Base-by-base conservation (phyloP, 2,113 vertebrate species). In the Mormyrus iriodes region DNA sequence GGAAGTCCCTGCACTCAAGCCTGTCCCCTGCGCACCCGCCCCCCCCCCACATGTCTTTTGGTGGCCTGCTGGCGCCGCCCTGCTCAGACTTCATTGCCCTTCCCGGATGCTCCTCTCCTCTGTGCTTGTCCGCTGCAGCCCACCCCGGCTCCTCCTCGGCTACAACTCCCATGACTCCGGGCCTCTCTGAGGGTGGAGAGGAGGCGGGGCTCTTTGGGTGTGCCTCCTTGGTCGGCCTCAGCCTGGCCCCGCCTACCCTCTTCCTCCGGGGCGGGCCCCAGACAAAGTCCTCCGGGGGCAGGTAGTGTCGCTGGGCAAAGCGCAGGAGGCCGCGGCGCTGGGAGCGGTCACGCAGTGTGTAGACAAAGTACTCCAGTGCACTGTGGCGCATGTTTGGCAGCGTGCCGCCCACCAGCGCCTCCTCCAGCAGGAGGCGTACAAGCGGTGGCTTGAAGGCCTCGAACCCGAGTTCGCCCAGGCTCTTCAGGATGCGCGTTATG, bases 401-500 rank as follows among this genome's bases (percentile, higher is more conserved):
- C 6, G 97, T 98, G 76, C 96, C 95, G 92, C 96, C 95, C 90
- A 96, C 96, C 86, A 99, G 96, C 24, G 98, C 96, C 93, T 99
- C 98, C 5, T 98, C 96, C 89, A 99, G 96, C 92, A 99, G 97
- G 53, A 99, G 96, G 86, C 95, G 97, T 52, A 99, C 98, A 90
- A 99, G 95, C 0, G 97, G 97, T 88, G 96, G 95, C 93, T 99
- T 99, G 94, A 98, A 99, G 93, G 95, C 96, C 94, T 99, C 98
- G 51, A 98, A 99, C 90, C 98, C 98, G 82, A 99, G 97, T 91
- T 99, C 98, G 0, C 98, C 98, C 51, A 99, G 96, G 85, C 98
- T 99, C 96, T 99, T 99, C 91, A 99, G 95, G 95, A 99, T 99
- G 48, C 98, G 97, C 2, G 98, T 99, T 93, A 99, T 98, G 90